Percentiles rank a stretch among this genome's conserved stretches.
Evolutionary conservation across 2,797 vertebrate species (phyloP).

Genomic region (Clarias platycephalus): DNA sequence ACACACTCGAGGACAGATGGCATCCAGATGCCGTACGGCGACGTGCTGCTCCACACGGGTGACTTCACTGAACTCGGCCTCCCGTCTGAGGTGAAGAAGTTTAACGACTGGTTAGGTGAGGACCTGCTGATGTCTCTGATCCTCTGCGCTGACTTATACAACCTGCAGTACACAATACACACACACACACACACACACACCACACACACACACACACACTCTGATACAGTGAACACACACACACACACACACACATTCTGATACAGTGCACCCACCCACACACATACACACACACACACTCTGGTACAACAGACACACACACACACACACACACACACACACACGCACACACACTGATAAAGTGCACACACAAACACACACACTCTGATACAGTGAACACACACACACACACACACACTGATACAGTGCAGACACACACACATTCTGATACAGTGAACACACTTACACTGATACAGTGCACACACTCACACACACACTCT

Average conservation of each 20-base stretch:
- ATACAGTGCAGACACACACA: neutral
- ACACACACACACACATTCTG: neutral
- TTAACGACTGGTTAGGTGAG: constrained; percentile 95
- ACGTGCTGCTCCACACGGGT: constrained; percentile 88
- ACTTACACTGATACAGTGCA: neutral
- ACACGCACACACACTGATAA: neutral
- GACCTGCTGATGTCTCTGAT: constrained; percentile 54
- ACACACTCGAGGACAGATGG: constrained; percentile 91
- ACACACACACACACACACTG: too few relatives aligned
- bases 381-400: neutral
- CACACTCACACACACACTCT: neutral
- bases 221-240: neutral
- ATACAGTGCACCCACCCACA: neutral
- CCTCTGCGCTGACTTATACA: neutral
- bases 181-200: neutral
- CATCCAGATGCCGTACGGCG: constrained; percentile 91
- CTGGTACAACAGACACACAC: neutral
- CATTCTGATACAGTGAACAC: too few relatives aligned
- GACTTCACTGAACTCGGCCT: constrained; percentile 90
- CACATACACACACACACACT: neutral
- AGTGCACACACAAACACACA: too few relatives aligned
- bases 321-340: neutral
- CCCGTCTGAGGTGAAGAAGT: constrained; percentile 91
- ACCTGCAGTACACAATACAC: too few relatives aligned
- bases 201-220: neutral